phyloP scores from a whole-genome alignment of 2,113 vertebrate species.

The Bucco capensis region DNA sequence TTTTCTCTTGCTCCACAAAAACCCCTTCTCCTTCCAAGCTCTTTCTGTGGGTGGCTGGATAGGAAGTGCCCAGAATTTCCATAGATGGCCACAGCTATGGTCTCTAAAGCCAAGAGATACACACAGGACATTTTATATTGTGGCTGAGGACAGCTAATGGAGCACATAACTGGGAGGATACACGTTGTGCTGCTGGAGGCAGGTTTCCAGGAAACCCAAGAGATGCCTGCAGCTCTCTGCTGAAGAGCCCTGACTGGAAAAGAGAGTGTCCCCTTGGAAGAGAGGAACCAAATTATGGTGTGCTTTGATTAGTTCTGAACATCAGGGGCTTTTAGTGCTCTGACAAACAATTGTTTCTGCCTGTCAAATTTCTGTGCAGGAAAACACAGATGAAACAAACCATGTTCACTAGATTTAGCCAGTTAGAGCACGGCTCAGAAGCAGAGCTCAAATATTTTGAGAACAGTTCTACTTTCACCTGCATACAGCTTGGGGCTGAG shows the following conservation, averaged over 20 bases:
- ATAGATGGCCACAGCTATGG: neutral
- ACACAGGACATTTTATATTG: neutral
- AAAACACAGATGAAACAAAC: neutral
- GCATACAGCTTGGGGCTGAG: neutral
- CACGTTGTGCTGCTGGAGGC: neutral
- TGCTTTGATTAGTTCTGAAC: neutral
- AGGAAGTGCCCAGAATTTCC: neutral
- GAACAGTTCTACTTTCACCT: neutral
- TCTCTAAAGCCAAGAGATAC: neutral
- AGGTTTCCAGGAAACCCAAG: neutral
- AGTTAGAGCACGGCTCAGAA: neutral
- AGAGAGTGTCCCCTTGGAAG: neutral
- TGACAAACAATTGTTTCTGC: neutral
- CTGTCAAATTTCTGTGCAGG: neutral
- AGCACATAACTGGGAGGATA: neutral
- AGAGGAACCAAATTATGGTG: fast-evolving
- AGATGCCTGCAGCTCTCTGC: fast-evolving
- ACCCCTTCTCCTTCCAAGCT: neutral
- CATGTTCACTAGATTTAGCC: neutral
- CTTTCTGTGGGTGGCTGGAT: neutral
- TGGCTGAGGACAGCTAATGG: neutral
- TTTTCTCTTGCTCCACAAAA: neutral
- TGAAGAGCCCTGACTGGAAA: neutral
- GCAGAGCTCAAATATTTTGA: neutral
- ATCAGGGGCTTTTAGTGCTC: neutral